These are phyloP conservation scores for Platycercus adscitus DNA, from an alignment of 2,113 vertebrate species.

Conservation along the genomic window DNA sequence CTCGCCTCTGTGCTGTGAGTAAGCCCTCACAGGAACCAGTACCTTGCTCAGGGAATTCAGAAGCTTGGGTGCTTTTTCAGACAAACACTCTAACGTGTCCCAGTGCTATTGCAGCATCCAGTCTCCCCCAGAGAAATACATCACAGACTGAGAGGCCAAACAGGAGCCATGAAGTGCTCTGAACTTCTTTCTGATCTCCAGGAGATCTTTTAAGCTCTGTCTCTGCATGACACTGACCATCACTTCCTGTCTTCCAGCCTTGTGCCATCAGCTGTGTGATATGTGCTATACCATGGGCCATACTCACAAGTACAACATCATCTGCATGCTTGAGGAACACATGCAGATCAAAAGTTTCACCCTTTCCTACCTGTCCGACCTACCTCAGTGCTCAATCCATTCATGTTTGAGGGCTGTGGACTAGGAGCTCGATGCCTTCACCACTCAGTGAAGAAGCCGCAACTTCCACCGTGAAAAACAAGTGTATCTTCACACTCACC, in stretches of 20 bases:
- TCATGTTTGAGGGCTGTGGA: accelerated
- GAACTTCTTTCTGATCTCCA: neutral
- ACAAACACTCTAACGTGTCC: too few relatives aligned
- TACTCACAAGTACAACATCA: too few relatives aligned
- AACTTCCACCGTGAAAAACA: neutral
- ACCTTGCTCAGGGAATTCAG: neutral
- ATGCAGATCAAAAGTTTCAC: neutral
- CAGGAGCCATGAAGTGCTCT: neutral
- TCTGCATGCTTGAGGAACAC: neutral
- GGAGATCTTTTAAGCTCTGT: neutral
- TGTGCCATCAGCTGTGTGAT: accelerated
- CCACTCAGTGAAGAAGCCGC: neutral
- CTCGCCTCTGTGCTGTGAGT: accelerated
- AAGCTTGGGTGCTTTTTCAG: neutral
- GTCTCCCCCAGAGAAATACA: neutral
- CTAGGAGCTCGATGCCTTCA: neutral
- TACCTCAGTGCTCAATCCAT: too few relatives aligned
- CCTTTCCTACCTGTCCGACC: neutral
- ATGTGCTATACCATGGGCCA: accelerated
- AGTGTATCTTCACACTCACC: neutral
- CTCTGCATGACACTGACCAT: neutral
- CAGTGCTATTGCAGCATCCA: accelerated
- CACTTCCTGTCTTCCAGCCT: neutral
- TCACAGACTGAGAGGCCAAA: neutral
- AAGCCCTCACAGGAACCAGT: neutral